These are phyloP conservation scores for Drosophila equinoxialis DNA, from an alignment of 1,140 invertebrate species.

Conservation along the genomic window DNA sequence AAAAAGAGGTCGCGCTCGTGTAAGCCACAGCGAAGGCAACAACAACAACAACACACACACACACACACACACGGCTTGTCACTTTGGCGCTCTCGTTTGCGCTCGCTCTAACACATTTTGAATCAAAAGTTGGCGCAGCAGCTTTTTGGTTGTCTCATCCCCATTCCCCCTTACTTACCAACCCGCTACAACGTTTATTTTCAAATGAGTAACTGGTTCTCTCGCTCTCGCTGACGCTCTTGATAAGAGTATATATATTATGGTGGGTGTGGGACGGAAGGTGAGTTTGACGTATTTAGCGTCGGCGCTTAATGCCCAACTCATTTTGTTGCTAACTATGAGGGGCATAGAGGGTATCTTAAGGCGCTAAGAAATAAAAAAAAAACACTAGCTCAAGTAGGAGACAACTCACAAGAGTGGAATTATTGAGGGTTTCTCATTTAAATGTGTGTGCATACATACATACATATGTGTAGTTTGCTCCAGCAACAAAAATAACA, in stretches of 20 bases:
- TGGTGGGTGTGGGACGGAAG: neutral
- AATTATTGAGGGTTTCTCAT: slow-evolving; percentile 43
- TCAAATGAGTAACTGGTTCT: slow-evolving; percentile 42
- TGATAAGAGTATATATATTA: slow-evolving; percentile 42
- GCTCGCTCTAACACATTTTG: slow-evolving; percentile 73
- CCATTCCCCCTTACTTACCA: neutral
- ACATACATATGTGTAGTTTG: slow-evolving; percentile 7
- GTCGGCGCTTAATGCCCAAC: slow-evolving; percentile 34
- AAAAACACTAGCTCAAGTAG: slow-evolving; percentile 34
- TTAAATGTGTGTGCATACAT: neutral
- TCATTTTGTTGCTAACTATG: slow-evolving; percentile 57
- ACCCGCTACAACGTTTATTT: slow-evolving; percentile 1
- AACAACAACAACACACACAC: slow-evolving; percentile 41
- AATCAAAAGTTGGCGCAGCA: slow-evolving; percentile 65
- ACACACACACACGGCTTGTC: slow-evolving; percentile 38
- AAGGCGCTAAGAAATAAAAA: slow-evolving; percentile 68
- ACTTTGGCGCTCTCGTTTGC: slow-evolving; percentile 71
- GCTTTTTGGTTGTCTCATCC: slow-evolving; percentile 43
- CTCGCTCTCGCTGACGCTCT: slow-evolving; percentile 43
- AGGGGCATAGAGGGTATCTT: slow-evolving; percentile 43
- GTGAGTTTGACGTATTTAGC: slow-evolving; percentile 25
- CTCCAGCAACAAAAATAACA: slow-evolving; percentile 32
- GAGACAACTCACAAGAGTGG: slow-evolving; percentile 51
- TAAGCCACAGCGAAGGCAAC: slow-evolving; percentile 58
- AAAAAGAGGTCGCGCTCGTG: slow-evolving; percentile 80